These are phyloP conservation scores for Drosophila infuscata DNA, from an alignment of 2,888 invertebrate genomes.

Conservation along the genomic window DNA sequence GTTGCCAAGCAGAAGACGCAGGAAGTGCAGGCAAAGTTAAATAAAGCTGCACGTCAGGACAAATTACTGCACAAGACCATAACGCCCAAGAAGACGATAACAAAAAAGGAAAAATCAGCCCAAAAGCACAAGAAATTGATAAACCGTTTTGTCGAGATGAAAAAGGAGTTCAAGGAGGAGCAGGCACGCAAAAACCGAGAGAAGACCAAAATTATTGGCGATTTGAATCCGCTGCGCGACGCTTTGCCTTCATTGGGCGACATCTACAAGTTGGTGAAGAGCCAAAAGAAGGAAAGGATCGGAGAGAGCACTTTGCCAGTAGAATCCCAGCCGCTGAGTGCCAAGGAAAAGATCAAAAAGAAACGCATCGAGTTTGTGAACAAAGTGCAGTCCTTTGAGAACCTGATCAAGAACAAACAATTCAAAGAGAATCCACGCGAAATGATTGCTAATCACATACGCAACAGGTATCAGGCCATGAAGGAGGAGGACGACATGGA, in stretches of 20 bases:
- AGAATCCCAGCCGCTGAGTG: conserved; percentile 56
- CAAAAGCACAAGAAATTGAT: conserved; percentile 80
- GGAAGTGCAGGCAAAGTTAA: conserved; percentile 54
- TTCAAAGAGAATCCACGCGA: conserved; percentile 83
- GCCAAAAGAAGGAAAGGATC: conserved; percentile 57
- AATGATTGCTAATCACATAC: conserved; percentile 78
- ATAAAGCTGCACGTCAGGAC: conserved; percentile 44
- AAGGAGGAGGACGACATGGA: conserved; percentile 44
- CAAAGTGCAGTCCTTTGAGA: conserved; percentile 74
- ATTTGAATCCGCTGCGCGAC: conserved; percentile 82
- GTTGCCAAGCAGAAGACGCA: conserved; percentile 69
- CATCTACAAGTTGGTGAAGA: conserved; percentile 74
- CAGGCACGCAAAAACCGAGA: conserved; percentile 75
- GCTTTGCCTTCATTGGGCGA: conserved; percentile 83
- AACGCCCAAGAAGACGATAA: conserved; percentile 70
- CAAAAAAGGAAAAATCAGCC: conserved; percentile 81
- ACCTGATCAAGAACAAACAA: conserved; percentile 79
- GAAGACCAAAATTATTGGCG: conserved; percentile 79
- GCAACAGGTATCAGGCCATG: conserved; percentile 78
- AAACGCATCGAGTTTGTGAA: conserved; percentile 74
- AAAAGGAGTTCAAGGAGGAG: conserved; percentile 78
- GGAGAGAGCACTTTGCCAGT: conserved; percentile 37
- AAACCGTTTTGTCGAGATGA: conserved; percentile 75
- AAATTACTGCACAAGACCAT: conserved; percentile 73
- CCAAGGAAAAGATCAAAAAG: conserved; percentile 76